Evolutionary conservation across 2,888 invertebrate species (phyloP).

Genomic region (Acleris laterana): DNA sequence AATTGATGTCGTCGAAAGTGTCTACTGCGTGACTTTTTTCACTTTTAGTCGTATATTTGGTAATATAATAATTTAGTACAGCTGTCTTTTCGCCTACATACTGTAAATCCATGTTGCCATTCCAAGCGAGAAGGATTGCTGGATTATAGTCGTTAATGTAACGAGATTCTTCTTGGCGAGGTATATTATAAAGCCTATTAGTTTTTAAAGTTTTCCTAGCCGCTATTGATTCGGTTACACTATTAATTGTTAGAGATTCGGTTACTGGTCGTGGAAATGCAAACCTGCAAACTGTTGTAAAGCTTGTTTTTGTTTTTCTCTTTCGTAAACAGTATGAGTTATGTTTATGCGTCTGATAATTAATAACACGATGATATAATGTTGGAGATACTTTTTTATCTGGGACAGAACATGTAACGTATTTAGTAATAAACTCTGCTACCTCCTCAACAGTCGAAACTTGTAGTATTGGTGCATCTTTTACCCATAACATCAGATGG

Average conservation of each 20-base stretch:
- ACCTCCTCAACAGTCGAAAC: conserved; percentile 43
- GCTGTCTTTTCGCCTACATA: conserved; percentile 43
- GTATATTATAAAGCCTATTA: neutral
- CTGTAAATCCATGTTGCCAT: conserved; percentile 51
- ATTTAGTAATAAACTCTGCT: conserved; percentile 42
- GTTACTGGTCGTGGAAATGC: neutral
- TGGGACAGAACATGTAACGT: conserved; percentile 35
- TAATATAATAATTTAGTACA: conserved; percentile 39
- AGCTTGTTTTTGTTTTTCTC: neutral
- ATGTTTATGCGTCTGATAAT: neutral
- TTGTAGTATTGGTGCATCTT: conserved; percentile 35
- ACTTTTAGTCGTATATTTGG: conserved; percentile 38
- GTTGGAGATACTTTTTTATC: neutral
- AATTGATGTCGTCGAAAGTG: conserved; percentile 22
- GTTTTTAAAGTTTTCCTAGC: neutral
- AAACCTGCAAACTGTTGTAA: conserved; percentile 11
- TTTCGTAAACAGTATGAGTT: neutral
- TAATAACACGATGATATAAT: neutral
- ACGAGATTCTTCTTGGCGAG: conserved; percentile 40
- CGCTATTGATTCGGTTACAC: neutral
- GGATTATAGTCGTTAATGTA: conserved; percentile 47
- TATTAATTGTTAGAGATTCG: neutral
- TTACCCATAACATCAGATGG: no score
- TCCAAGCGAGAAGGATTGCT: conserved; percentile 44
- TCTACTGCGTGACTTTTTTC: conserved; percentile 41